phyloP scores from a whole-genome alignment of 2,888 invertebrate species.

The Anagyrus pseudococci region DNA sequence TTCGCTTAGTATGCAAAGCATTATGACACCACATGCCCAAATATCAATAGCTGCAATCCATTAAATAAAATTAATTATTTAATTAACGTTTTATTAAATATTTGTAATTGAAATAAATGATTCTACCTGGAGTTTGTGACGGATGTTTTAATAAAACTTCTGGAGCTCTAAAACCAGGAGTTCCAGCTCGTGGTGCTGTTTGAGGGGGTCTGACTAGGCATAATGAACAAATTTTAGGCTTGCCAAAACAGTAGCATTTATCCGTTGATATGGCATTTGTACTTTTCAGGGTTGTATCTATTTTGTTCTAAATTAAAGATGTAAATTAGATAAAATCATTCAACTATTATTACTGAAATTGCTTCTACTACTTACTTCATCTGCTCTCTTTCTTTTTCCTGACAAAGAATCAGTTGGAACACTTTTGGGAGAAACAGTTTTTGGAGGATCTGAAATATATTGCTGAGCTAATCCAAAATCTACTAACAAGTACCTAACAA shows the following conservation, averaged over 20 bases:
- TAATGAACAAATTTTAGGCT: slow-evolving; percentile 72
- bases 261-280: slow-evolving; percentile 44
- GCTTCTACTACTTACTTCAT: slow-evolving; percentile 49
- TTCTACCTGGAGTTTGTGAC: slow-evolving; percentile 76
- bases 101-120: slow-evolving; percentile 5
- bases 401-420: slow-evolving; percentile 23
- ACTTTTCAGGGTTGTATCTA: slow-evolving; percentile 33
- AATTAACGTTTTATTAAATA: slow-evolving; percentile 9
- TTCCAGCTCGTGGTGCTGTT: slow-evolving; percentile 83
- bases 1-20: slow-evolving; percentile 77
- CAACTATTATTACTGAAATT: slow-evolving; percentile 8
- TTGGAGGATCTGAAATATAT: slow-evolving; percentile 49
- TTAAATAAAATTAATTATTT: slow-evolving; percentile 7
- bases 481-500: slow-evolving; percentile 74
- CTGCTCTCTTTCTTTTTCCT: slow-evolving; percentile 49
- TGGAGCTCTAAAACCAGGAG: slow-evolving; percentile 88
- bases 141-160: slow-evolving; percentile 82
- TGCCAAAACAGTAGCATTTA: slow-evolving; percentile 74
- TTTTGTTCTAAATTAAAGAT: slow-evolving; percentile 31
- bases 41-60: slow-evolving; percentile 76
- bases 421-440: not conserved
- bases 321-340: slow-evolving; percentile 16
- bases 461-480: slow-evolving; percentile 90
- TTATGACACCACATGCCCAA: slow-evolving; percentile 89
- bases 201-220: slow-evolving; percentile 72